These are phyloP conservation scores for Drusus annulatus DNA, from an alignment of 1,140 invertebrate genomes.

Conservation along the genomic window DNA sequence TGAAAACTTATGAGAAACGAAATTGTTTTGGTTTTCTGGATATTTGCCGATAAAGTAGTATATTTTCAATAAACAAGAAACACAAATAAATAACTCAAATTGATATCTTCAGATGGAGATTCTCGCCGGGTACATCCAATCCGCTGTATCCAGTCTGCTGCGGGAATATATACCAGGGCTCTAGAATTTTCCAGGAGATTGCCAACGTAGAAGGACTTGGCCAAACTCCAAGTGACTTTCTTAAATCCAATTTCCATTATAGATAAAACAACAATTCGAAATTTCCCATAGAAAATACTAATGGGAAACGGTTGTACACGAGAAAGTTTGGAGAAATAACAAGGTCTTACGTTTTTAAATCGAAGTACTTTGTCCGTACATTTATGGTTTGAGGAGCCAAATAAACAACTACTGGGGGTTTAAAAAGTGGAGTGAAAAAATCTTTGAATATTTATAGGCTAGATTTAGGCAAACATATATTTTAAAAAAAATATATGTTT, in stretches of 20 bases:
- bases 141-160: not conserved
- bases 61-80: constrained; percentile 28
- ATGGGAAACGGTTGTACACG: not conserved
- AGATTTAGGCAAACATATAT: too few species aligned
- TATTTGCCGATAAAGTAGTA: constrained; percentile 7
- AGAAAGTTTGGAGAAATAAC: not conserved
- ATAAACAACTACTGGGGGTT: not conserved
- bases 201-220: constrained; percentile 28
- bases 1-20: not conserved
- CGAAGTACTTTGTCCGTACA: too few species aligned
- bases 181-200: constrained; percentile 1
- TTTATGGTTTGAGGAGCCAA: not conserved
- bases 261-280: constrained; percentile 36
- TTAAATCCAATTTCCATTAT: constrained; percentile 43
- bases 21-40: not conserved
- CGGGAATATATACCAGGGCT: not conserved
- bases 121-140: too few species aligned
- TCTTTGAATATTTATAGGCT: too few species aligned
- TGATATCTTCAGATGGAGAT: constrained; percentile 30
- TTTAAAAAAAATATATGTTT: too few species aligned
- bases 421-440: too few species aligned
- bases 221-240: constrained; percentile 39
- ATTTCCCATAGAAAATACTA: not conserved
- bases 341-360: not conserved
- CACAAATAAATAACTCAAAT: constrained; percentile 37